phyloP scores from a whole-genome alignment of 2,113 vertebrate genomes.

The Pyrgilauda ruficollis region DNA sequence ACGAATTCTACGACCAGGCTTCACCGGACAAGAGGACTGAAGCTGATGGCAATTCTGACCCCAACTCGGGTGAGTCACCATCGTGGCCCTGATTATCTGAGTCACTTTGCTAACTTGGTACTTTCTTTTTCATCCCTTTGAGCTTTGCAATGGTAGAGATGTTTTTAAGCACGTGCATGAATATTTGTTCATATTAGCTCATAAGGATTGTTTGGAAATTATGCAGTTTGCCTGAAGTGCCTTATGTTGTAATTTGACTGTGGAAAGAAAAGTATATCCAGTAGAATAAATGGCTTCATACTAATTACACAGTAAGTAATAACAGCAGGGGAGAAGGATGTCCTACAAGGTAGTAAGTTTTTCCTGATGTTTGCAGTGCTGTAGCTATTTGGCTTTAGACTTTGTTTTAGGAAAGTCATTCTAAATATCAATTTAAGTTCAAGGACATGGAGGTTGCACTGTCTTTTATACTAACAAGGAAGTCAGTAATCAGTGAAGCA shows the following conservation, averaged over 20 bases:
- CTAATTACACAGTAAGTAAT: neutral
- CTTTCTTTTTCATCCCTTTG: neutral
- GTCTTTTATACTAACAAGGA: neutral
- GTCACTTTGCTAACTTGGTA: neutral
- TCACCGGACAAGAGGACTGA: constrained; percentile 99
- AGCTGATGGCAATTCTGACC: constrained; percentile 98
- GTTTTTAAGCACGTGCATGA: neutral
- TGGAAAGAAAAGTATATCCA: neutral
- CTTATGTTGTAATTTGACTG: neutral
- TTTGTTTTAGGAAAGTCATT: neutral
- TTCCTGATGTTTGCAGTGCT: neutral
- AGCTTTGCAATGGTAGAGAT: neutral
- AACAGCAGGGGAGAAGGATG: neutral
- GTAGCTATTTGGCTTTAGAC: neutral
- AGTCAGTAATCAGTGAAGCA: neutral
- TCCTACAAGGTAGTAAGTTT: neutral
- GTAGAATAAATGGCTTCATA: neutral
- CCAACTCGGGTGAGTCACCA: constrained; percentile 92
- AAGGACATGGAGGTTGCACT: neutral
- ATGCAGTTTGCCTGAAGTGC: neutral
- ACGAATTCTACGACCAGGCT: constrained; percentile 97
- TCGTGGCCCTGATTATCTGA: neutral
- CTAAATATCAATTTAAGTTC: neutral
- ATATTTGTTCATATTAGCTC: neutral
- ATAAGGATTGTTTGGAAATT: neutral